Evolutionary conservation across 1,140 invertebrate genomes (phyloP), one percentile per base, ranked within the genome.

Genomic region (Megalonaias nervosa): DNA sequence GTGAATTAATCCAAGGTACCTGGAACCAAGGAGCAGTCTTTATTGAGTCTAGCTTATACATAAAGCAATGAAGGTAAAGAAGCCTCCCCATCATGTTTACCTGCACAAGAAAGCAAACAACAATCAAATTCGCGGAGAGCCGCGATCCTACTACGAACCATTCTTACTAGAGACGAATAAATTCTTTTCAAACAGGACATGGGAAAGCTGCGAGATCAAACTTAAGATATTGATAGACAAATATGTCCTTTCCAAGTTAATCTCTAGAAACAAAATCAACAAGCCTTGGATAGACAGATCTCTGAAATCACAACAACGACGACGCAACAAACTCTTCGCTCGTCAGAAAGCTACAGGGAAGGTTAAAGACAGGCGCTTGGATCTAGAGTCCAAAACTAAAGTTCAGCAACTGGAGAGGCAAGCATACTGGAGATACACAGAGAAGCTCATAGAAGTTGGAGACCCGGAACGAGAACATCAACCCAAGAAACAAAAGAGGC

Each of bases 21-120:
- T 23, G 2, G 17, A 48, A 69, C 56, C 67, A 69, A 17, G 67
- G 56, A 48, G 67, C 67, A 17, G 17, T 69, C 38, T 69, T 55
- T 56, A 55, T 3, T 19, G 67, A 69, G 38, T 69, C 67, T 56
- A 69, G 67, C 48, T 23, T 69, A 23, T 2, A 6, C 17, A 23
- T 26, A 26, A 26, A 26, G 26, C 3, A 55, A 69, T 69, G 26
- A 69, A 56, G 23, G 67, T 69, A 1, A 31, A 56, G 17, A 69
- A 69, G 67, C 17, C 67, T 17, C 14, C 67, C 17, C 1, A 48
- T 23, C 31, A 69, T 17, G 67, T 69, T 15, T 23, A 1, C 26
- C 23, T 69, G 55, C 56, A 69, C 3, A 69, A 69, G 38, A 5
- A 19, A 69, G 67, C 2, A 19, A 9, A 69, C 67, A 48, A n/a